Evolutionary conservation across 2,113 vertebrate species (phyloP).

Genomic region (Pholis gunnellus): DNA sequence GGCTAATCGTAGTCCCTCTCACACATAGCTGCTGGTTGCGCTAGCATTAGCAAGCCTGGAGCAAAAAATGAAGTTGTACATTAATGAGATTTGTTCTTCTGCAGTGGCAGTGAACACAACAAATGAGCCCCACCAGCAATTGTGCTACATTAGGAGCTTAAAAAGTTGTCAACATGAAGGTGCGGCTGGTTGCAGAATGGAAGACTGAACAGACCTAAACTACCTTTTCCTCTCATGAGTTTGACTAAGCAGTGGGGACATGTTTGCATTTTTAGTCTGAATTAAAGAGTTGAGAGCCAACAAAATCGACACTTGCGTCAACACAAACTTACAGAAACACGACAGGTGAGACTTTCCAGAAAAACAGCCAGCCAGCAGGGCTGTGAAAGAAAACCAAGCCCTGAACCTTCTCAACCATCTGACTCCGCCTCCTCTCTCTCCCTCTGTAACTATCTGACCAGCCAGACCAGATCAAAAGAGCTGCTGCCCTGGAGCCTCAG

Average conservation of each 20-base stretch:
- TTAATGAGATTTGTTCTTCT: neutral
- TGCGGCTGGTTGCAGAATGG: neutral
- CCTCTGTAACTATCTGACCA: slow-evolving; percentile 31
- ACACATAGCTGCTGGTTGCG: neutral
- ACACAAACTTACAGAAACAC: slow-evolving; percentile 4
- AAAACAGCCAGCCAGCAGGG: neutral
- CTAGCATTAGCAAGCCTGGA: neutral
- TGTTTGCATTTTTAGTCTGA: slow-evolving; percentile 10
- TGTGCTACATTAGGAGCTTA: neutral
- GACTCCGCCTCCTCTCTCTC: slow-evolving; percentile 18
- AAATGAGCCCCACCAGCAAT: neutral
- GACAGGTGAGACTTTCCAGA: slow-evolving; percentile 21
- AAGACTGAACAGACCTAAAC: neutral
- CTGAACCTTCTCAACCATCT: slow-evolving; percentile 25
- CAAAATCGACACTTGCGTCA: slow-evolving; percentile 1
- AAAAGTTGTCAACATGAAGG: neutral
- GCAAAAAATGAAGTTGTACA: neutral
- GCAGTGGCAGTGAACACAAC: neutral
- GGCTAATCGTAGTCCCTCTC: neutral
- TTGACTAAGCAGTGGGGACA: neutral
- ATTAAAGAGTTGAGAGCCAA: neutral
- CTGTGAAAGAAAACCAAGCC: slow-evolving; percentile 26
- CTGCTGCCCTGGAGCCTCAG: slow-evolving; percentile 33
- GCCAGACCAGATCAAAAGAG: slow-evolving; percentile 42
- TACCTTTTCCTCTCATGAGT: neutral